Base-by-base conservation (phyloP, 1,140 invertebrate species). In the Pseudomyrmex dendroicus region DNA sequence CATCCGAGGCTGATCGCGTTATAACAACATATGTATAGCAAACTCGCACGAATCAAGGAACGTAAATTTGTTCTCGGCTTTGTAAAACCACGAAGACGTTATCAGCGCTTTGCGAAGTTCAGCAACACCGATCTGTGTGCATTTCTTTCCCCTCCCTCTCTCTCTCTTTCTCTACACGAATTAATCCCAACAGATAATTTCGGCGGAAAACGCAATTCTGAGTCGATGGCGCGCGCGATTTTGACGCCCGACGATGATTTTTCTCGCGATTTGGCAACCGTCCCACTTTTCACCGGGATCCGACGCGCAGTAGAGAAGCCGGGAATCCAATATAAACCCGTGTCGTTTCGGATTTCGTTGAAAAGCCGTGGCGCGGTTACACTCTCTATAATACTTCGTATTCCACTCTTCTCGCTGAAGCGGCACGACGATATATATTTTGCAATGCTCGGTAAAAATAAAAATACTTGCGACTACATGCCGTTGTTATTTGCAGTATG, bases 231-330 rank as follows among this genome's bases (percentile, higher is more conserved):
- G 66, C 85, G 61, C 25, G 46, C 9, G 56, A 83, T 84, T 35
- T 57, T 25, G 57, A 66, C 46, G 74, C 44, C 56, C 67, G 67
- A 13, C 61, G 64, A 8, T 17, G 13, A 72, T 82, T 87, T 86
- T 87, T 84, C 82, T 57, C 44, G 44, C 20, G 44, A 48, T 61
- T 17, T 87, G 86, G 86, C 85, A 88, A 17, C 10, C 64, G 67
- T 74, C 85, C 86, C 82, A 74, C 54, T 84, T 87, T 87, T 73
- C 82, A 64, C 54, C 82, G 59, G 82, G 74, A 57, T 62, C 82
- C 35, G 82, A 73, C 76, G 82, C 86, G 85, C 64, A 87, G 74
- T 82, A 87, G 62, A 73, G 77, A 56, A 35, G 35, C 35, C 35
- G 50, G 70, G 67, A 76, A 80, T 77, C 76, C 44, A 67, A 78